These are phyloP conservation scores for Ptychochromis oligacanthus DNA, from an alignment of 2,113 vertebrate species.

Conservation along the genomic window DNA sequence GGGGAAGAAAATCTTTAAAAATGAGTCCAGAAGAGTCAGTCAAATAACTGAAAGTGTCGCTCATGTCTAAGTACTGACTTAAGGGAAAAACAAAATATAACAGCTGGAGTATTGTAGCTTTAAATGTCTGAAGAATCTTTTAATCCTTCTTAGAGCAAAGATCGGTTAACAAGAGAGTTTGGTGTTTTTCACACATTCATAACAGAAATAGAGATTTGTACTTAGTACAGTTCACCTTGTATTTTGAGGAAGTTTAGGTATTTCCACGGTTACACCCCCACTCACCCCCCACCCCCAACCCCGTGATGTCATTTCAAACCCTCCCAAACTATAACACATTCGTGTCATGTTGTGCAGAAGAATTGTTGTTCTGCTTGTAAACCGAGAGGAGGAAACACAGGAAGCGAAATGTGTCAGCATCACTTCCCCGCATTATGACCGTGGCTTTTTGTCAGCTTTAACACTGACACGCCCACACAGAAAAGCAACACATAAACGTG, in stretches of 20 bases:
- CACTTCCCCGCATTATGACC: neutral
- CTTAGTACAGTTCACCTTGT: neutral
- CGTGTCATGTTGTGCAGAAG: neutral
- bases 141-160: neutral
- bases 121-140: neutral
- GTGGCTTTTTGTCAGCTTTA: neutral
- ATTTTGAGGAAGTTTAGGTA: conserved; percentile 8
- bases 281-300: no score
- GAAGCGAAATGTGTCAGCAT: conserved; percentile 35
- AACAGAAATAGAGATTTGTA: neutral
- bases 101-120: neutral
- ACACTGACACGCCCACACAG: neutral
- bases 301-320: neutral
- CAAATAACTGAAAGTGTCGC: neutral
- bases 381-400: conserved; percentile 20
- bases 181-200: neutral
- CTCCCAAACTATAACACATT: neutral
- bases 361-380: neutral
- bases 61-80: neutral
- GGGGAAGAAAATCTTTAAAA: neutral
- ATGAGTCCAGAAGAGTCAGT: neutral
- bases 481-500: neutral
- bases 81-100: neutral
- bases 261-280: neutral
- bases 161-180: neutral